A percentile compares a stretch with the other conserved stretches of the same genome.
phyloP scores from a whole-genome alignment of 2,888 invertebrate genomes.

The Aspidapion aeneum region DNA sequence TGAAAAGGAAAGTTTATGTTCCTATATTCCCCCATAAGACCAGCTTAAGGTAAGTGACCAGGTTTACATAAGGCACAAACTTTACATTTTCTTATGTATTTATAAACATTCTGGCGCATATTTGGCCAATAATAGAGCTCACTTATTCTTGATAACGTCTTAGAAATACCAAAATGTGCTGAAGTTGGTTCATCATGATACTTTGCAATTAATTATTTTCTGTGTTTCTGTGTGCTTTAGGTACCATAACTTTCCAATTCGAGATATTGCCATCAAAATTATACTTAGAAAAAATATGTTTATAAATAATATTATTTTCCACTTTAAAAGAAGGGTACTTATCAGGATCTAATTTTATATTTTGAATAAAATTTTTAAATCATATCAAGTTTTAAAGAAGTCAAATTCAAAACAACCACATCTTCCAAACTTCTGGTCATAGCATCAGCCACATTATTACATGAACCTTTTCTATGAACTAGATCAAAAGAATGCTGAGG shows the following conservation, averaged over 20 bases:
- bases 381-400: not conserved
- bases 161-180: conserved; percentile 27
- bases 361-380: no score
- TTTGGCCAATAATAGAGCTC: conserved; percentile 24
- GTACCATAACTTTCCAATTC: conserved; percentile 29
- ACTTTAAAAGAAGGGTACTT: conserved; percentile 2
- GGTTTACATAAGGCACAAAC: conserved; percentile 20
- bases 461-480: conserved; percentile 2
- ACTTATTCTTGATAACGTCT: conserved; percentile 24
- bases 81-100: conserved; percentile 22
- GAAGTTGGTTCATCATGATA: conserved; percentile 23
- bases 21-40: no score
- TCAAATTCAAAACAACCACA: conserved; percentile 2
- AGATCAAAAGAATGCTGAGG: not conserved
- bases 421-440: not conserved
- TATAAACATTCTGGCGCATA: conserved; percentile 16
- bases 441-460: not conserved
- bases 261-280: conserved; percentile 11
- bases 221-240: conserved; percentile 18
- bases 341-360: not conserved
- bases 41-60: conserved; percentile 19
- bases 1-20: no score
- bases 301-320: conserved; percentile 11
- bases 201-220: conserved; percentile 10
- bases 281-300: conserved; percentile 17